These are phyloP conservation scores for Myripristis jacobus DNA, from an alignment of 2,797 vertebrate genomes.

Conservation along the genomic window DNA sequence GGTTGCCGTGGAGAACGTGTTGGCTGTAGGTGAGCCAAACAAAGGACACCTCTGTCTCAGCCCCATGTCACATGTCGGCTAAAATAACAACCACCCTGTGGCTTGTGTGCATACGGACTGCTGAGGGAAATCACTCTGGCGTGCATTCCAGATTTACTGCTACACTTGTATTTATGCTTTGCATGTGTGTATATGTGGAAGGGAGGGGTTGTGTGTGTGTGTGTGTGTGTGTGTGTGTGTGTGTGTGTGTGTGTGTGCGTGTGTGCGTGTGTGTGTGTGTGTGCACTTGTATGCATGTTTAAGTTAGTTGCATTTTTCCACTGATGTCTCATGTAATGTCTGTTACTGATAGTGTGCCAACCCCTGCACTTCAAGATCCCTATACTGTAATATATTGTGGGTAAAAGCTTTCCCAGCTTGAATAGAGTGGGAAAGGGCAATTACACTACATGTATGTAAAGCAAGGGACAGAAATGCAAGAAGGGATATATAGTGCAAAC, in stretches of 20 bases:
- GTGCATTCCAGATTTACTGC: conserved; percentile 52
- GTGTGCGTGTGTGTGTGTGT: conserved; percentile 6
- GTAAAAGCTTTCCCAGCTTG: not conserved
- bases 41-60: conserved; percentile 78
- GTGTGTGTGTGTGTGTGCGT: conserved; percentile 16
- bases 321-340: conserved; percentile 10
- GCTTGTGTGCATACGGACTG: conserved; percentile 35
- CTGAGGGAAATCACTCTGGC: conserved; percentile 29
- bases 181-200: conserved; percentile 25
- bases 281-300: conserved; percentile 9
- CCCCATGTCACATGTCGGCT: conserved; percentile 67
- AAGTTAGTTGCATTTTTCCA: conserved; percentile 39
- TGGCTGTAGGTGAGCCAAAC: conserved; percentile 61
- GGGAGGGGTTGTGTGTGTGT: conserved; percentile 7
- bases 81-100: conserved; percentile 71
- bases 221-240: conserved; percentile 19
- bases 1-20: conserved; percentile 56
- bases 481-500: not conserved
- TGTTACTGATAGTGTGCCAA: conserved; percentile 25
- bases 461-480: not conserved
- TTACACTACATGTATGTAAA: not conserved
- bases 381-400: not conserved
- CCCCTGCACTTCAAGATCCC: not conserved
- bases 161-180: conserved; percentile 49
- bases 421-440: not conserved